Evolutionary conservation across 2,113 vertebrate genomes (phyloP).

Genomic region (Mastomys natalensis): DNA sequence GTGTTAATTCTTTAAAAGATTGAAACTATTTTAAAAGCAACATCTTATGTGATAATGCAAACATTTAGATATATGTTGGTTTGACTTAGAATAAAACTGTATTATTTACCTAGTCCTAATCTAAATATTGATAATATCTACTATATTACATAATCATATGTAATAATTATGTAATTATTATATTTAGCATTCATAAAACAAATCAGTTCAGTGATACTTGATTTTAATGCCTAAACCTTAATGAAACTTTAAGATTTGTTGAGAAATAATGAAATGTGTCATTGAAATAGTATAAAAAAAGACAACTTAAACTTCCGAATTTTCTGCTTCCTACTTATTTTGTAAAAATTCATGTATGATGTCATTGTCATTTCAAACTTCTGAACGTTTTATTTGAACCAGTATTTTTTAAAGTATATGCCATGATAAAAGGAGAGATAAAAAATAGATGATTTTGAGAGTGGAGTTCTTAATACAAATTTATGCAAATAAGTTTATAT

Average conservation of each 20-base stretch:
- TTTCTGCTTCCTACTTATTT: not conserved
- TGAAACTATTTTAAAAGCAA: not conserved
- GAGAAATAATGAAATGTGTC: not conserved
- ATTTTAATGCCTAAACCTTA: not conserved
- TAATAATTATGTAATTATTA: not conserved
- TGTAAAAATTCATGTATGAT: not conserved
- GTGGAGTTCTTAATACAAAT: not conserved
- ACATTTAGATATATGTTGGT: not conserved
- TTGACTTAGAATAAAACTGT: not conserved
- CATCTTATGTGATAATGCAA: not conserved
- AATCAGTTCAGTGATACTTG: not conserved
- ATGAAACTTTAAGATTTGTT: not conserved
- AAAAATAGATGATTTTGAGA: not conserved
- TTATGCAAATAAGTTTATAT: not conserved
- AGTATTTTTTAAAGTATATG: not conserved
- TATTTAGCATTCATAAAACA: not conserved
- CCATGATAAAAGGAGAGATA: not conserved
- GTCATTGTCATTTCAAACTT: not conserved
- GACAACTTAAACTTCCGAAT: not conserved
- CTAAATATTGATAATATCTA: not conserved
- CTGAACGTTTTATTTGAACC: not conserved
- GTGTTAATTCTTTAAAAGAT: not conserved
- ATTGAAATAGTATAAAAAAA: not conserved
- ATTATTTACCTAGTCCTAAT: not conserved
- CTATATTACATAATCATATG: too few relatives aligned